phyloP scores from a whole-genome alignment of 2,888 invertebrate genomes.

The Panzeria rudis region DNA sequence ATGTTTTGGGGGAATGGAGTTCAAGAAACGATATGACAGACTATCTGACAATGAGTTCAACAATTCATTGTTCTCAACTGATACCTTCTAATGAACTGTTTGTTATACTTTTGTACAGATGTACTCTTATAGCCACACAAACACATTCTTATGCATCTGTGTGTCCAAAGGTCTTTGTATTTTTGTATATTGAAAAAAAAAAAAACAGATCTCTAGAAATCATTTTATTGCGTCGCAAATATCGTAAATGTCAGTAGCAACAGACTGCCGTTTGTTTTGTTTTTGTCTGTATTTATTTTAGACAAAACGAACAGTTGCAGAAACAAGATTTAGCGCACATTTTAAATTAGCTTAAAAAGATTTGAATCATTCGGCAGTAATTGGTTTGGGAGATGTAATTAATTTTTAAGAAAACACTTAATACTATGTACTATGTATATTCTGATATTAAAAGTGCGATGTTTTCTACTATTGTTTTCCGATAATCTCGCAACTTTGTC shows the following conservation, averaged over 20 bases:
- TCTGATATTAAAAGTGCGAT: no score
- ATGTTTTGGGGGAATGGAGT: neutral
- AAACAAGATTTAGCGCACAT: constrained; percentile 24
- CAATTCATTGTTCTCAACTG: constrained; percentile 38
- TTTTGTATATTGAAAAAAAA: neutral
- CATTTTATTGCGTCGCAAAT: constrained; percentile 48
- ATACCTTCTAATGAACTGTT: constrained; percentile 55
- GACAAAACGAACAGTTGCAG: neutral
- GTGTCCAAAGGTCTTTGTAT: neutral
- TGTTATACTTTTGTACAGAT: constrained; percentile 19
- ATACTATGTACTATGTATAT: no score
- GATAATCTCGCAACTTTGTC: no score
- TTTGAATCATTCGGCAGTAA: neutral
- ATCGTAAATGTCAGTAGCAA: constrained; percentile 53
- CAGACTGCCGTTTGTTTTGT: constrained; percentile 13
- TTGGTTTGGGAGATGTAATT: no score
- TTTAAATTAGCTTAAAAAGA: neutral
- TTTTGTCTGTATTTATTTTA: neutral
- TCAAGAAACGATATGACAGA: constrained; percentile 17
- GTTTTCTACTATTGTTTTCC: no score
- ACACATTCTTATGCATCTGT: neutral
- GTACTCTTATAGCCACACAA: neutral
- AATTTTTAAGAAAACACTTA: no score
- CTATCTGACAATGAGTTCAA: constrained; percentile 50
- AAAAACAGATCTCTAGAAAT: constrained; percentile 5